phyloP scores from a whole-genome alignment of 2,797 vertebrate genomes.

The Tachyglossus aculeatus region DNA sequence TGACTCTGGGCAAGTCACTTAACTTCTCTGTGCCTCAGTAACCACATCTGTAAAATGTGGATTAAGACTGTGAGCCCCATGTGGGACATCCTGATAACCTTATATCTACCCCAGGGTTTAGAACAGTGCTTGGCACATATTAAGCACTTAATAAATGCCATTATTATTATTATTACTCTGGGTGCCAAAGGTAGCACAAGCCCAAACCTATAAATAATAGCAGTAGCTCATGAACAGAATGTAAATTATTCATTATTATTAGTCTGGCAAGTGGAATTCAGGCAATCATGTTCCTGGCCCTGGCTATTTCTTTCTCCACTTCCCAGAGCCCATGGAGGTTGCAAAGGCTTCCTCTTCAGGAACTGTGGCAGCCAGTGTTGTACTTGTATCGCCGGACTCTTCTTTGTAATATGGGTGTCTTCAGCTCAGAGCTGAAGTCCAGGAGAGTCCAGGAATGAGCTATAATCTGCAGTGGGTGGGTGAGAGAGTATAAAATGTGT shows the following conservation, averaged over 20 bases:
- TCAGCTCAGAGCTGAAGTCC: neutral
- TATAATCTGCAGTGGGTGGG: neutral
- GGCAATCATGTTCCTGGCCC: neutral
- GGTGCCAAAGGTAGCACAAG: neutral
- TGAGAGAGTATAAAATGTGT: no score
- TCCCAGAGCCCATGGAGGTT: neutral
- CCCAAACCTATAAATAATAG: neutral
- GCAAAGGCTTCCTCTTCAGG: neutral
- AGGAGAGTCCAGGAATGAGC: slow-evolving; percentile 7
- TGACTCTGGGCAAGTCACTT: no score
- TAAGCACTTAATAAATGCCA: no score
- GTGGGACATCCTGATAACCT: no score
- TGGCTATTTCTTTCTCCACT: neutral
- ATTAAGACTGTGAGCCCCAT: no score
- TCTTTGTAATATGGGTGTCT: neutral
- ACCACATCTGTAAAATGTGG: no score
- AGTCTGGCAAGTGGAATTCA: neutral
- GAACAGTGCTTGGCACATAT: no score
- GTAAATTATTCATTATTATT: neutral
- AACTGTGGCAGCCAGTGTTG: neutral
- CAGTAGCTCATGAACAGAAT: neutral
- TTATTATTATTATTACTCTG: no score
- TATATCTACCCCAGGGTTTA: no score
- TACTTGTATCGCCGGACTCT: neutral
- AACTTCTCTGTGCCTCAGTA: no score